Evolutionary conservation across 1,140 invertebrate genomes (phyloP), one percentile per base, ranked within the genome.

Genomic region (Palaemon carinicauda): DNA sequence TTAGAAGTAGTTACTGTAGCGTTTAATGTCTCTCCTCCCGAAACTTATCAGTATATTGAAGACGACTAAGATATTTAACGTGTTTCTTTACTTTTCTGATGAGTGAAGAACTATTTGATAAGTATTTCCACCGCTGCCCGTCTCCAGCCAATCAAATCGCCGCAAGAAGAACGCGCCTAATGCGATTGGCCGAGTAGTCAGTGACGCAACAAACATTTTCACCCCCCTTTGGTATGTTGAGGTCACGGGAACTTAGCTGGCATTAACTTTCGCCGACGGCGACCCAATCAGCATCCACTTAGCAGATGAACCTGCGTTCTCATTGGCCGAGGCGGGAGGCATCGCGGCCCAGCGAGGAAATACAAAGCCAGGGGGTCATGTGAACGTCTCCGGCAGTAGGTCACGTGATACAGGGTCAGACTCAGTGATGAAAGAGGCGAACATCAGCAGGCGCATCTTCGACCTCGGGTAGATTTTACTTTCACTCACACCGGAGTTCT

Each of bases 331-430:
- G 12, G 12, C n/a, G 21, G 21, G 14, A 65, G 15, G 29, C 10
- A 21, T 14, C 60, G 0, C 5, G 10, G 12, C 1, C 60, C 12
- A 65, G 29, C 5, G 60, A 29, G 21, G 60, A 14, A 65, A 21
- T 65, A 1, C 21, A 17, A n/a, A 27, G 0, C 21, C 60, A 17
- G 21, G 60, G 60, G 60, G 60, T 65, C 60, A 65, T 65, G 60
- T 65, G 60, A 65, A 65, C 60, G 60, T 65, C 60, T 65, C 60
- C 29, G 60, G 60, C 60, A 65, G 60, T 65, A n/a, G 60, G 60
- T 65, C 60, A 65, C 60, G 60, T 65, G 60, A 17, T 65, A 10
- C 60, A 65, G 60, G 60, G 60, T 65, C 60, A 65, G 29, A n/a
- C 60, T 65, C 41, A 3, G 60, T 65, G 60, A 65, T 65, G 60